Conservation (phyloP, 2,797 vertebrate species). For the Syndactyla subalaris region DNA sequence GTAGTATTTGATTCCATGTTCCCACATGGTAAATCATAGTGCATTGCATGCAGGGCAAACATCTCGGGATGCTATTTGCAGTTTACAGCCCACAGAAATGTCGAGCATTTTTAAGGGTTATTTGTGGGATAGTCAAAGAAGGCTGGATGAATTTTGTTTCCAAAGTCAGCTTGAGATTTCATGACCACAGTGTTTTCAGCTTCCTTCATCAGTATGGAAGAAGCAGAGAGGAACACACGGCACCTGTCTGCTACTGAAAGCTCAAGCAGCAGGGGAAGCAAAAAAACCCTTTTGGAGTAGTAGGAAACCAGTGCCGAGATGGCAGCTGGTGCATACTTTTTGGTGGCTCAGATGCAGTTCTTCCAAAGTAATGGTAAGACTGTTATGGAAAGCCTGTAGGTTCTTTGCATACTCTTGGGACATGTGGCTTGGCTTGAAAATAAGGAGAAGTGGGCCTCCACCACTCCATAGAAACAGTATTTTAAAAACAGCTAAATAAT, state of each 20-base stretch:
- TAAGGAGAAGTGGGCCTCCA: fast-evolving
- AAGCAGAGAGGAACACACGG: neutral
- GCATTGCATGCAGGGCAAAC: neutral
- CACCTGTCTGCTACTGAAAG: neutral
- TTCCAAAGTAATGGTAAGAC: neutral
- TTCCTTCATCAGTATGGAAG: neutral
- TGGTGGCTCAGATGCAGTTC: neutral
- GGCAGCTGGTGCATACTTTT: neutral
- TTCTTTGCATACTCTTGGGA: fast-evolving
- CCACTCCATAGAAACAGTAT: fast-evolving
- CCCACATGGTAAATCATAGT: neutral
- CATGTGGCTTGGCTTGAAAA: neutral
- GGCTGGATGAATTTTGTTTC: conserved; percentile 26
- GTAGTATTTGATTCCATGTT: neutral
- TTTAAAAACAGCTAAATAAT: neutral
- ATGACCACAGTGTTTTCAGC: neutral
- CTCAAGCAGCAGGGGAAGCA: neutral
- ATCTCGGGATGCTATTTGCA: neutral
- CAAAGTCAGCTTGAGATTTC: conserved; percentile 30
- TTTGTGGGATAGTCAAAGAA: conserved; percentile 5
- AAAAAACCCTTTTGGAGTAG: fast-evolving
- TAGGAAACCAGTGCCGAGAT: neutral
- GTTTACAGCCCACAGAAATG: conserved; percentile 54
- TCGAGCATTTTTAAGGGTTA: conserved; percentile 12
- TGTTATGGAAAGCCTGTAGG: neutral